These are phyloP conservation scores for Adoxophyes honmai DNA, from an alignment of 1,140 invertebrate species.

Conservation along the genomic window DNA sequence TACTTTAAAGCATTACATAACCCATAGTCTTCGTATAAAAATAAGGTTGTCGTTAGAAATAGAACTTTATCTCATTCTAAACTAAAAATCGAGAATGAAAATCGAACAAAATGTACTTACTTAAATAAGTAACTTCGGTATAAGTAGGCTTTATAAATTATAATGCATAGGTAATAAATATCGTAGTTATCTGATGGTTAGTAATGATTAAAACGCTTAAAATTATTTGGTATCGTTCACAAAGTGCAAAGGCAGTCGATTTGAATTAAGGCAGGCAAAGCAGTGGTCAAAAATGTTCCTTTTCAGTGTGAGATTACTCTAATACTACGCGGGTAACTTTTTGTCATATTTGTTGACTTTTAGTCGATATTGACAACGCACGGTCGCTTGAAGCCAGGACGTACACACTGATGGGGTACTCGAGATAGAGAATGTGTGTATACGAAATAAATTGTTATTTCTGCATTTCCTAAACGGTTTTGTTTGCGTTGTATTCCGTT, in stretches of 20 bases:
- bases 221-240: slow-evolving; percentile 60
- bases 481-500: slow-evolving; percentile 39
- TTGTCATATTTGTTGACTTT: too few species aligned
- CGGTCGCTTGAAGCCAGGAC: slow-evolving; percentile 1
- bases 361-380: slow-evolving; percentile 24
- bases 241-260: slow-evolving; percentile 31
- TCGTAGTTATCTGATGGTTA: slow-evolving; percentile 56
- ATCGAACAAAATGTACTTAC: slow-evolving; percentile 76
- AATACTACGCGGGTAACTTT: too few species aligned
- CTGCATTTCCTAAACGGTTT: slow-evolving; percentile 30
- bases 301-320: too few species aligned
- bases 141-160: slow-evolving; percentile 76
- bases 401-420: slow-evolving; percentile 38
- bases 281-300: too few species aligned
- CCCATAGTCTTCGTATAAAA: slow-evolving; percentile 39
- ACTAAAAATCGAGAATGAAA: slow-evolving; percentile 49
- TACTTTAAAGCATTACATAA: slow-evolving; percentile 29
- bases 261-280: slow-evolving; percentile 1
- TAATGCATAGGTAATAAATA: slow-evolving; percentile 69
- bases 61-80: slow-evolving; percentile 53
- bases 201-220: slow-evolving; percentile 63
- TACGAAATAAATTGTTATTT: slow-evolving; percentile 66
- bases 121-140: slow-evolving; percentile 70
- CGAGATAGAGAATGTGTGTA: slow-evolving; percentile 50
- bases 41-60: slow-evolving; percentile 64